Evolutionary conservation across 2,113 vertebrate species (phyloP).

Genomic region (Orthochromis indermauri): DNA sequence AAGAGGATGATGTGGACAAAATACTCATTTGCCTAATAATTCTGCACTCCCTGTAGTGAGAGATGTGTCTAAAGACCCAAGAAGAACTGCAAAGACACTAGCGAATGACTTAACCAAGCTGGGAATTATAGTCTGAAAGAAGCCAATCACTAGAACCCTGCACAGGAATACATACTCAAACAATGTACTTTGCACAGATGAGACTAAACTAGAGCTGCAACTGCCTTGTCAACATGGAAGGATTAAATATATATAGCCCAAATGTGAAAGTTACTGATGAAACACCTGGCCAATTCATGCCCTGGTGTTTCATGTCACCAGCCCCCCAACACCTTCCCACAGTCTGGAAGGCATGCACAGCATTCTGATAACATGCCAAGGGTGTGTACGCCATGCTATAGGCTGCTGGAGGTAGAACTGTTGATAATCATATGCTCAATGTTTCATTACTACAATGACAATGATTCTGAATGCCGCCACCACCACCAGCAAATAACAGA

Average conservation of each 20-base stretch:
- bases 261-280: neutral
- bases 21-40: too few relatives aligned
- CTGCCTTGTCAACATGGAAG: neutral
- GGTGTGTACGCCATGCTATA: neutral
- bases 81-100: neutral
- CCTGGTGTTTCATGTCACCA: neutral
- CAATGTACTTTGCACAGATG: neutral
- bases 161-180: neutral
- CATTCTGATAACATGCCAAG: neutral
- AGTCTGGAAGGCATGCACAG: neutral
- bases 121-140: neutral
- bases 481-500: fast-evolving
- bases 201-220: neutral
- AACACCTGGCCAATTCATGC: neutral
- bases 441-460: neutral
- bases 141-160: neutral
- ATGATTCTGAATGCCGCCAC: neutral
- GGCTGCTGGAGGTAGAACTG: neutral
- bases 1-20: too few relatives aligned
- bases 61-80: neutral
- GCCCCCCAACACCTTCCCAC: neutral
- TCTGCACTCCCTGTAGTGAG: too few relatives aligned
- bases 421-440: neutral
- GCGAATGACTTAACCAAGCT: neutral
- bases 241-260: neutral